Evolutionary conservation across 2,797 vertebrate species (phyloP), one percentile per base, ranked within the genome.

Genomic region (Martes flavigula): DNA sequence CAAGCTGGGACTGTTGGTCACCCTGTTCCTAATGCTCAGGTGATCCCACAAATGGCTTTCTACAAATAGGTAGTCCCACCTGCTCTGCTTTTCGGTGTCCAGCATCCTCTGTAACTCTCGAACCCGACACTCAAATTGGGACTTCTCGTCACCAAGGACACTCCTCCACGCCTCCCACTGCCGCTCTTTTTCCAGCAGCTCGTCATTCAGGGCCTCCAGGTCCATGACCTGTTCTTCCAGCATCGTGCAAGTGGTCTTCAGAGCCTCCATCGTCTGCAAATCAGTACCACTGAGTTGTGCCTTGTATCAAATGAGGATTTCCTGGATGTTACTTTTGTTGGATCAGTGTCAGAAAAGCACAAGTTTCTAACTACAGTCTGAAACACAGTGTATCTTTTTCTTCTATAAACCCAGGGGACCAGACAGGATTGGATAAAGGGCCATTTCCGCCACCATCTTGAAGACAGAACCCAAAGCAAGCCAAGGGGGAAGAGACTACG

Each of bases 181-280:
- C 38, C 99, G 99, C 98, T 99, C 99, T 93, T 99, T 99, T 97
- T 99, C 99, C 96, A 99, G 97, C 87, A 99, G 98, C 98, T 99
- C 99, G 0, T 99, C 99, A 2, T 99, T 99, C 96, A 99, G 98
- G 79, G 99, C 99, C 98, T 99, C 99, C 98, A 99, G 98, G 97
- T 99, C 99, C 99, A 99, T 99, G 97, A 99, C 99, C 99, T 99
- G 99, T 98, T 99, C 99, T 97, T 99, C 99, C 98, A 99, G 98
- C 99, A 99, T 99, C n/a, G 99, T 99, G 98, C 99, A 99, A 11
- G 99, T 99, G 93, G 99, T 99, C 99, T 99, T 99, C 98, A 99
- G 99, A 66, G 99, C 99, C 98, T 99, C 99, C 98, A 99, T 99
- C 96, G 99, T 99, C 99, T 99, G 98, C 97, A 99, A 98, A 98